Base-by-base conservation (phyloP, 1,140 invertebrate genomes). In the Phocides pigmalion region DNA sequence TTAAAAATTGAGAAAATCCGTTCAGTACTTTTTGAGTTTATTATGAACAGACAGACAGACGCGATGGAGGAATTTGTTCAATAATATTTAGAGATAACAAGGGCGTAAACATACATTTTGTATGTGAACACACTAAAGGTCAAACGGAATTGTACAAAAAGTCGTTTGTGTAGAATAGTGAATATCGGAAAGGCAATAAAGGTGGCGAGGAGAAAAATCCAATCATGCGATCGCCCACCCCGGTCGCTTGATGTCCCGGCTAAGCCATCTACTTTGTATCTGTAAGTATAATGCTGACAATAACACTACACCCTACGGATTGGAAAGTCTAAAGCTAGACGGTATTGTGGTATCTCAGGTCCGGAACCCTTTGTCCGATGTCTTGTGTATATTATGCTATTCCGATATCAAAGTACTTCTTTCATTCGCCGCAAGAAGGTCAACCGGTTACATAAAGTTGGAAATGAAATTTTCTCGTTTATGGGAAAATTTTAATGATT, bases 131-230 rank as follows among this genome's bases (percentile, higher is more conserved):
- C 9, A 28, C 25, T 28, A 42, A 46, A 62, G 68, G 17, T 66
- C 49, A 56, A 63, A 37, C 58, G 32, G 64, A 71, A 50, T 74
- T 70, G 56, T 69, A 67, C 37, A 28, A 28, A 32, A 44, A 35
- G 20, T 49, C 20, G 20, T 47, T 47, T 47, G 44, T 47, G 17
- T 47, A 47, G 44, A 47, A 47, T 47, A 47, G 44, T 47, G 44
- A 20, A 47, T 47, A 47, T 47, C 14, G 44, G 44, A 47, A 47
- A 47, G 44, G 44, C 44, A 20, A 47, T 47, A 47, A 47, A 47
- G 44, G 44, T 47, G 44, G 44, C 44, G 19, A 47, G 19, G 44
- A 25, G 44, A 47, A 47, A 47, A 47, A 47, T 47, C 44, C 44
- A 47, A 47, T 47, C 44, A 47, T 17, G 44, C 22, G 44, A 47